Percentiles rank a stretch among this genome's conserved stretches.
These are phyloP conservation scores for Goniozus legneri DNA, from an alignment of 1,140 invertebrate genomes.

Conservation along the genomic window DNA sequence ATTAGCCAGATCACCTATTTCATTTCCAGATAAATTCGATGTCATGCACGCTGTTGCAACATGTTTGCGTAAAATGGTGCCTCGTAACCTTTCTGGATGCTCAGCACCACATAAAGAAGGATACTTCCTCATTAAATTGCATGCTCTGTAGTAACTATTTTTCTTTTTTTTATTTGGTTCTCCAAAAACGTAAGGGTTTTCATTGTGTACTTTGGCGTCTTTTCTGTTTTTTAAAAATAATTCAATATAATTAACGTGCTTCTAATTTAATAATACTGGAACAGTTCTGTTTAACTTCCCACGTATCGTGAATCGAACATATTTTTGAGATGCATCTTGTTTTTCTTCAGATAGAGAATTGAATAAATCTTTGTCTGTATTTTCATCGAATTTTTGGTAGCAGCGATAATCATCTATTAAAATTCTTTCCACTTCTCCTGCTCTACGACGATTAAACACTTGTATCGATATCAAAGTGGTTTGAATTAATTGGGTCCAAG, in stretches of 20 bases:
- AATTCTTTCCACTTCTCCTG: conserved; percentile 1
- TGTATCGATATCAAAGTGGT: conserved; percentile 1
- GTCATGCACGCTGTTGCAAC: conserved; percentile 14
- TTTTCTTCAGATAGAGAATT: too few species aligned
- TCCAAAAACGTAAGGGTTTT: conserved; percentile 11
- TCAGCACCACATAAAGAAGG: background rate
- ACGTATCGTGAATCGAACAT: too few species aligned
- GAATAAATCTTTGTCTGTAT: too few species aligned
- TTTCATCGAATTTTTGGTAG: too few species aligned
- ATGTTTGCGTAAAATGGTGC: conserved; percentile 18
- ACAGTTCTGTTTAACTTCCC: too few species aligned
- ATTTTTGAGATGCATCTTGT: too few species aligned
- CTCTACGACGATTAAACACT: conserved; percentile 2
- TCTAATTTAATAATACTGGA: background rate
- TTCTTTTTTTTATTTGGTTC: background rate
- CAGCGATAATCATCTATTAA: conserved; percentile 2
- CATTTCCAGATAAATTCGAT: conserved; percentile 11
- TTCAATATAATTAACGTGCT: background rate
- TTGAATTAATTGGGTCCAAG: conserved; percentile 1
- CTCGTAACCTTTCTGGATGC: background rate
- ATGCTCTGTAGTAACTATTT: background rate
- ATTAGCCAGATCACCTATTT: conserved; percentile 9
- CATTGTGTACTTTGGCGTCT: background rate
- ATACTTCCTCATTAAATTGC: conserved; percentile 1
- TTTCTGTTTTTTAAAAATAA: conserved; percentile 1